These are phyloP conservation scores for Drosophila peninsularis DNA, from an alignment of 2,888 invertebrate species.

Conservation along the genomic window DNA sequence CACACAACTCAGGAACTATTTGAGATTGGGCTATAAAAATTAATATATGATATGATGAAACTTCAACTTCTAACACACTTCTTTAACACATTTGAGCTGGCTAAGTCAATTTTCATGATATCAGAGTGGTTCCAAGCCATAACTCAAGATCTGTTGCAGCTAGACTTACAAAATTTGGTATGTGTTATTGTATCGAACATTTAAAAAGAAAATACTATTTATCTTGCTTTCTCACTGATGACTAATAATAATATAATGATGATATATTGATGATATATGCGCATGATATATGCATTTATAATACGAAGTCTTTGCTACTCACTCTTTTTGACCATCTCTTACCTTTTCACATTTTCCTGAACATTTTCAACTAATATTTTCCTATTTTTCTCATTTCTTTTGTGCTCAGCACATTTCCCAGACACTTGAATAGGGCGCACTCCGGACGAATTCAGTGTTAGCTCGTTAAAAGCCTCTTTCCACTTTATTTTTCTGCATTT, in stretches of 20 bases:
- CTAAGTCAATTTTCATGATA: no score
- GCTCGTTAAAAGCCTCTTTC: slow-evolving; percentile 9
- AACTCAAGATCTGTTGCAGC: no score
- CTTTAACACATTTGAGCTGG: no score
- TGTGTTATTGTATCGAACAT: neutral
- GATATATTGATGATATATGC: neutral
- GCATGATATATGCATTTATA: neutral
- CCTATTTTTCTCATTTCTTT: neutral
- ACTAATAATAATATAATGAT: no score
- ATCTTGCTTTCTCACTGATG: neutral
- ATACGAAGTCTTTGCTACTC: neutral
- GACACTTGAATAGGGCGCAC: slow-evolving; percentile 12
- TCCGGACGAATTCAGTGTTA: slow-evolving; percentile 14
- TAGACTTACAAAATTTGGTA: neutral
- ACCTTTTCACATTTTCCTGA: neutral
- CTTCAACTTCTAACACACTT: no score
- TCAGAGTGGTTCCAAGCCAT: no score
- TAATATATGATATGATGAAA: neutral
- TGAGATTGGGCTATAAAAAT: neutral
- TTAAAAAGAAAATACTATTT: neutral
- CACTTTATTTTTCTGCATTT: slow-evolving; percentile 5
- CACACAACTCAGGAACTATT: neutral
- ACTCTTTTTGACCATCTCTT: neutral
- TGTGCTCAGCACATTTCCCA: neutral
- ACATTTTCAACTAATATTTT: neutral